phyloP scores from a whole-genome alignment of 2,113 vertebrate species.

The Cephalopterus ornatus region DNA sequence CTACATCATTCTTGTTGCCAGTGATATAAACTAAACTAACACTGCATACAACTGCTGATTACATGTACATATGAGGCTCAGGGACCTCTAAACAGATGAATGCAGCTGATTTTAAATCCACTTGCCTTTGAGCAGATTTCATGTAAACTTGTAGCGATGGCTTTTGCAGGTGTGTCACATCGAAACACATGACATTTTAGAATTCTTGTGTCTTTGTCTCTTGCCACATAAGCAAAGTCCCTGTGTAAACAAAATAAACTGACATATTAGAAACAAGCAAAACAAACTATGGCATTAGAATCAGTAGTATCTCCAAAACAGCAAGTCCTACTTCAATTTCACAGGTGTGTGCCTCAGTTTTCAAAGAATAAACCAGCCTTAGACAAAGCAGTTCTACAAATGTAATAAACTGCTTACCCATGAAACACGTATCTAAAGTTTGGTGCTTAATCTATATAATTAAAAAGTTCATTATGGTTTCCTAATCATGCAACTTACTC shows the following conservation, averaged over 20 bases:
- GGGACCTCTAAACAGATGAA: neutral
- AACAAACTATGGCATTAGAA: neutral
- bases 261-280: neutral
- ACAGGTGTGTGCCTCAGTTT: neutral
- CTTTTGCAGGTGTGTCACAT: conserved; percentile 98
- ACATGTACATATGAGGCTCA: neutral
- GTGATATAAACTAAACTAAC: neutral
- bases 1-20: accelerated
- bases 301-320: neutral
- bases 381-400: neutral
- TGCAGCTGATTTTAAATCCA: neutral
- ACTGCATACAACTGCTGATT: neutral
- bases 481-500: neutral
- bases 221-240: conserved; percentile 96
- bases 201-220: conserved; percentile 96
- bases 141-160: conserved; percentile 97
- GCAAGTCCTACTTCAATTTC: neutral
- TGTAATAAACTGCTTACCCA: neutral
- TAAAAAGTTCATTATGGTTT: neutral
- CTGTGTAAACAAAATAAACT: conserved; percentile 68
- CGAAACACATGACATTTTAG: conserved; percentile 99
- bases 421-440: neutral
- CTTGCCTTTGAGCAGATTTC: conserved; percentile 98
- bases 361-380: neutral
- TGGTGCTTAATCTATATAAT: neutral